Evolutionary conservation across 1,140 invertebrate species (phyloP), one percentile per base, ranked within the genome.

Genomic region (Aphaenogaster ashmeadi): DNA sequence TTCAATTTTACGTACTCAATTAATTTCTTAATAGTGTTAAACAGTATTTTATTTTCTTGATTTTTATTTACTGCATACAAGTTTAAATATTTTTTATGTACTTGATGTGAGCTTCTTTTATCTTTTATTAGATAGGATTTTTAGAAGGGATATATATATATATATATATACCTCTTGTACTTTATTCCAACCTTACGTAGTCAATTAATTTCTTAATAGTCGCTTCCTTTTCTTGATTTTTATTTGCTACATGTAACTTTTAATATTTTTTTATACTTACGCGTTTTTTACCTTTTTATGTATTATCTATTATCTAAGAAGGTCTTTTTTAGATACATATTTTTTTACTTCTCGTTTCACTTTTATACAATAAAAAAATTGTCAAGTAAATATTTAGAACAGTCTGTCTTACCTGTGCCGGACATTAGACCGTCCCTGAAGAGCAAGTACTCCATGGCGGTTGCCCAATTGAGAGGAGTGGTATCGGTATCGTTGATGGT

Each of bases 371-470:
- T 5, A 41, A 44, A 50, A 11, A 21, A 60, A 4, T 21, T 56
- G 21, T 84, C 8, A 21, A 33, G 3, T 72, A 71, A 62, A 54
- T 11, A 0, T 58, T 75, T 75, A 13, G 21, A 71, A n/a, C 27
- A 38, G 2, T 8, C n/a, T 38, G 11, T 88, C 91, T 93, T 85
- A 97, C 97, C 97, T 50, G 98, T 98, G 44, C 97, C 98, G 38
- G 97, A 98, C 98, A 98, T 98, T 0, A 98, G 95, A 0, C 98
- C 98, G 95, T 98, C 98, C 72, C 97, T 96, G 94, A 98, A 98
- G 1, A 98, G 96, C 27, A 98, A 94, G 92, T 98, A 98, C 92
- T 98, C 97, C 97, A 98, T 98, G 27, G 98, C 98, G 0, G 98
- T 98, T 3, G 98, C 98, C 98, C 98, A 98, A 94, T 98, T 98